Conservation (phyloP, 2,797 vertebrate species). For the Saxicola maurus region DNA sequence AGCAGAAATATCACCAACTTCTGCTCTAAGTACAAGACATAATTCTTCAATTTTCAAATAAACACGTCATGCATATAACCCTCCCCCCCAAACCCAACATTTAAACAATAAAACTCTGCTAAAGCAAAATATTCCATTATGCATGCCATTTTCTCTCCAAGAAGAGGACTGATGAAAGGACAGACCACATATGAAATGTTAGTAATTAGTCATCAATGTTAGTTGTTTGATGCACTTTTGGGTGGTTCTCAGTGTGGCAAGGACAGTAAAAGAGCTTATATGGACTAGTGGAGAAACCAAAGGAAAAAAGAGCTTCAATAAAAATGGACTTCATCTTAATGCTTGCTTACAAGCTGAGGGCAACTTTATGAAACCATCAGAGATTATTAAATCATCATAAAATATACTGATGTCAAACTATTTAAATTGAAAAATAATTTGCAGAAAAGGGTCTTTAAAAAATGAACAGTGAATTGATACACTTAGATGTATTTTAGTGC, state of each 20-base stretch:
- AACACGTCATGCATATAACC: background rate
- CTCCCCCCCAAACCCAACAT: background rate
- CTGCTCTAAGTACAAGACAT: background rate
- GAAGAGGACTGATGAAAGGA: conserved; percentile 3
- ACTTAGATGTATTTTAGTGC: background rate
- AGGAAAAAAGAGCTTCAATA: background rate
- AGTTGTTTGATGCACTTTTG: background rate
- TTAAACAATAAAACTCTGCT: background rate
- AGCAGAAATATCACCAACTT: background rate
- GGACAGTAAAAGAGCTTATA: background rate
- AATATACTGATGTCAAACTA: background rate
- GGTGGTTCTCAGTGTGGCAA: background rate
- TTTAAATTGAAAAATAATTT: background rate
- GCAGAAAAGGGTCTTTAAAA: background rate
- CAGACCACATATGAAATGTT: background rate
- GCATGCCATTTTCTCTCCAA: background rate
- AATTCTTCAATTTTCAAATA: conserved; percentile 10
- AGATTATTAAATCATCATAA: background rate
- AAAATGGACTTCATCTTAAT: background rate
- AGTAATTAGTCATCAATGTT: background rate
- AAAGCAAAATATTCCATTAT: background rate
- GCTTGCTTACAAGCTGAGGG: background rate
- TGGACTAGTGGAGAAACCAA: background rate
- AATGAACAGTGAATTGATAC: background rate
- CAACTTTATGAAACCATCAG: background rate